Base-by-base conservation (phyloP, 2,888 invertebrate species). In the Drosophila mercatorum region DNA sequence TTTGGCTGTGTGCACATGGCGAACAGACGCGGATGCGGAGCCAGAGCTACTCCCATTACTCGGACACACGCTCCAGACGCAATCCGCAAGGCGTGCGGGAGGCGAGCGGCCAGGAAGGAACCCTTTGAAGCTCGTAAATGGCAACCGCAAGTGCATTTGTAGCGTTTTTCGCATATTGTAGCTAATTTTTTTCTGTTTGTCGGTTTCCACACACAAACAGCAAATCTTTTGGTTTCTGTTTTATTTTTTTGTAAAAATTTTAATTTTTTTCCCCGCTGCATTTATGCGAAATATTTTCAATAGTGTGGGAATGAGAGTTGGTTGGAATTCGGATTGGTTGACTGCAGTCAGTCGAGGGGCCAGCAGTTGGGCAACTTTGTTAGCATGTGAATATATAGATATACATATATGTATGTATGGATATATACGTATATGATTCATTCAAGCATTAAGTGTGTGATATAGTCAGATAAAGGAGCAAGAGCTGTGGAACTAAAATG, bases 111-210 rank as follows among this genome's bases (percentile, higher is more conserved):
- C 61, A 34, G 80, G 59, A 46, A 38, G 59, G 43, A 59, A 76
- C 84, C 84, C 81, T 87, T 83, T 77, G 84, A 79, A 55, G 74
- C 75, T 80, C 88, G 73, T 83, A 86, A 86, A 89, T 79, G 86
- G 65, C 70, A 83, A 90, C 88, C 90, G 78, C 90, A 86, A 80
- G 44, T 88, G 88, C 86, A 87, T 86, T 80, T 90, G 87, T 72
- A 75, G 75, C 84, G 73, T 84, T 90, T 88, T 89, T 89, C 90
- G 80, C 90, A 89, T 78, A 86, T 88, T 86, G 80, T 55, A 81
- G 89, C 88, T 89, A 89, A 89, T 89, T 89, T 89, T 89, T 77
- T 73, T 69, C 73, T 73, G 77, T 84, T 88, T 87, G 87, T 78
- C 87, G 87, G 83, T 83, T 88, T 88, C 65, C 81, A 72, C 71